These are phyloP conservation scores for Chaetorhynchus papuensis DNA, from an alignment of 2,113 vertebrate species.

Conservation along the genomic window DNA sequence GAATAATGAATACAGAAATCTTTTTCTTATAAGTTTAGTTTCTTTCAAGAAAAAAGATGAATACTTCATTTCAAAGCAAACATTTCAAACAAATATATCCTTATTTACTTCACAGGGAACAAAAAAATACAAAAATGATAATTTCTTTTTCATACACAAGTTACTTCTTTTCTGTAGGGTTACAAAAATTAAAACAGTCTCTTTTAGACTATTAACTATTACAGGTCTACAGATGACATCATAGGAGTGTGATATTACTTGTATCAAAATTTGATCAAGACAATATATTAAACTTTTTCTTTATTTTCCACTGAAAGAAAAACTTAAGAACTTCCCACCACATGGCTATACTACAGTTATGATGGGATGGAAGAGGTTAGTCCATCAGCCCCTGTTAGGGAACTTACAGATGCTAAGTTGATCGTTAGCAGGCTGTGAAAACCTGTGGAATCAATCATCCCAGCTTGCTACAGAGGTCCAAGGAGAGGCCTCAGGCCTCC, in stretches of 20 bases:
- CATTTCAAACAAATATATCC: not conserved
- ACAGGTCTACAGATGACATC: not conserved
- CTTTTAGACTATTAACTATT: not conserved
- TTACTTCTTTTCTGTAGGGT: not conserved
- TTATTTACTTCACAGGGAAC: not conserved
- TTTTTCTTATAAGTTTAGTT: not conserved
- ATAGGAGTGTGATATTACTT: not conserved
- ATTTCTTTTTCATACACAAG: not conserved
- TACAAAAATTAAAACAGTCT: not conserved
- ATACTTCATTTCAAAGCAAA: not conserved
- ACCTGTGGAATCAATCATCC: not conserved
- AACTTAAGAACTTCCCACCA: not conserved
- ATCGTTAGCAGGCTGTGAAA: not conserved
- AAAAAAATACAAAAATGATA: not conserved
- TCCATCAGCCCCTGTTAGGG: rapidly evolving
- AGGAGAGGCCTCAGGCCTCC: not conserved
- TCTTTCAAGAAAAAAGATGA: not conserved
- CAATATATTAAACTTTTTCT: not conserved
- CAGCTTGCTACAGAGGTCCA: not conserved
- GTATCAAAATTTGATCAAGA: not conserved
- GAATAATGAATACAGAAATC: not conserved
- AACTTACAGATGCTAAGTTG: not conserved
- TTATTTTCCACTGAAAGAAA: not conserved
- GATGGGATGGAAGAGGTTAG: not conserved
- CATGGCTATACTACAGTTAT: not conserved